Evolutionary conservation across 2,888 invertebrate species (phyloP), one percentile per base, ranked within the genome.

Genomic region (Pseudeuparius sepicola): DNA sequence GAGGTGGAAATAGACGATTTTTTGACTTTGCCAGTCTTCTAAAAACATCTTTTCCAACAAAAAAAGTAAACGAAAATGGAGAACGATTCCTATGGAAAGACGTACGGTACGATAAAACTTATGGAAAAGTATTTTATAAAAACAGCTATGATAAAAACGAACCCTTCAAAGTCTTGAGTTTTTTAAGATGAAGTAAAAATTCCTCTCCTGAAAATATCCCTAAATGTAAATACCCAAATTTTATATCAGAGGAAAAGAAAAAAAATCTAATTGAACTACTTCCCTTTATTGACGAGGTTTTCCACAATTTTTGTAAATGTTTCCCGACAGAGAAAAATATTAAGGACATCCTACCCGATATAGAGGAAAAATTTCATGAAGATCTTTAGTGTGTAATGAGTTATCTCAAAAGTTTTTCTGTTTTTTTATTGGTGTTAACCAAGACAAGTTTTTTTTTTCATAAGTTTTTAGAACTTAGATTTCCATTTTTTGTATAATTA

Each of bases 11-110:
- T 26, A 20, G 20, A 31, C 3, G 7, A 26, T 27, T 34, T 15
- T 34, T 13, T 34, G 10, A 25, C 9, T 34, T 34, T 26, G 11
- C 33, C 9, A 13, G 4, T n/a, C 11, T 33, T 11, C 10, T 31
- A 3, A 31, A 24, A n/a, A 30, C 23, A 18, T 3, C 23, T 13
- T 18, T 31, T 31, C 31, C 23, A 23, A 3, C 18, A 31, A 23
- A 23, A n/a, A 6, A 10, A 12, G 12, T 12, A 25, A 12, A 26
- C 11, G 26, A 26, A 26, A 10, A 26, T 10, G 26, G 26, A 10
- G 11, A 26, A 4, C 26, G 11, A 4, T 26, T 26, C 15, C 4
- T 26, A 10, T 26, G 26, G 26, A 26, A 26, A 26, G 12, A 26
- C 11, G 26, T 26, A 4, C 14, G 26, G 11, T 26, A 11, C 13